Conservation (phyloP, 2,797 vertebrate genomes). For the Characodon lateralis region DNA sequence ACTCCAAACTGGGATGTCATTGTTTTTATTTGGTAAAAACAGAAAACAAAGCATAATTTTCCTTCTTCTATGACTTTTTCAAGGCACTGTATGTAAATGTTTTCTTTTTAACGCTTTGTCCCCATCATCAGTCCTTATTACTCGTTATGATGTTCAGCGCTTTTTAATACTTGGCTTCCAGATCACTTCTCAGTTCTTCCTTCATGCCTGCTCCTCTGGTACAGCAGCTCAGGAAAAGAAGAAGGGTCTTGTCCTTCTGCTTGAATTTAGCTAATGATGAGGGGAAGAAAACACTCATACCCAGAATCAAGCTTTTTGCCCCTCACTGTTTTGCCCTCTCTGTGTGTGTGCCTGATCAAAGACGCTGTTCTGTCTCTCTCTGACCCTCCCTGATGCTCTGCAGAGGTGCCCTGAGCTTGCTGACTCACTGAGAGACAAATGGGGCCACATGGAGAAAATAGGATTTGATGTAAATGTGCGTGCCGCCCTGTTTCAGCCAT, state of each 20-base stretch:
- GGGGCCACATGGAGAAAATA: constrained; percentile 68
- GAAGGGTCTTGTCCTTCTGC: constrained; percentile 54
- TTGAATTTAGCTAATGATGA: constrained; percentile 66
- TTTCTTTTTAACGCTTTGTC: neutral
- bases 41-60: no score
- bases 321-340: constrained; percentile 37
- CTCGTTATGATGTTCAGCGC: neutral
- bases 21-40: neutral
- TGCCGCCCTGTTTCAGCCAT: constrained; percentile 39
- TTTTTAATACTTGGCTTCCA: neutral
- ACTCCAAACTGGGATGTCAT: neutral
- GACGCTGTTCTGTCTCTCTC: constrained; percentile 46
- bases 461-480: constrained; percentile 66
- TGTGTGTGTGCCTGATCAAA: constrained; percentile 47
- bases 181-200: constrained; percentile 16
- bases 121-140: neutral
- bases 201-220: constrained; percentile 31
- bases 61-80: neutral
- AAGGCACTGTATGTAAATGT: neutral
- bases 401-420: constrained; percentile 69
- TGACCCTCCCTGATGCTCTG: constrained; percentile 65
- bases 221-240: constrained; percentile 36
- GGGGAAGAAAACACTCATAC: constrained; percentile 34
- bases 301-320: constrained; percentile 38
- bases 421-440: constrained; percentile 75